Conservation (phyloP, 2,797 vertebrate genomes). For the Neosilurus mollespiculum region DNA sequence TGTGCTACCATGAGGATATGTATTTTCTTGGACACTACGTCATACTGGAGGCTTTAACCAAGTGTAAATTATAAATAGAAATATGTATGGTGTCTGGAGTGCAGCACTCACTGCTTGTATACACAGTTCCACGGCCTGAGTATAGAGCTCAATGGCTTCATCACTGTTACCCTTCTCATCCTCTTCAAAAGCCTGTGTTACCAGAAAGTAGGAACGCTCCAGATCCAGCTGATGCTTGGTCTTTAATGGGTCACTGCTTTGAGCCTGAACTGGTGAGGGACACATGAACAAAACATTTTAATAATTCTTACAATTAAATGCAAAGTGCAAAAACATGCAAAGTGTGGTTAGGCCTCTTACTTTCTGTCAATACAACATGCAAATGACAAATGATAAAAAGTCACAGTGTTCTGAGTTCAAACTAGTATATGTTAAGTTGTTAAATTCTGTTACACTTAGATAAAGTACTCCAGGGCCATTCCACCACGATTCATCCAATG, state of each 20-base stretch:
- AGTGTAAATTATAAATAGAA: background rate
- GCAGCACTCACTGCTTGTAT: constrained; percentile 80
- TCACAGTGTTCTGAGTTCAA: background rate
- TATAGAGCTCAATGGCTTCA: constrained; percentile 93
- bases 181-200: constrained; percentile 96
- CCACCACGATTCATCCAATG: too few relatives aligned
- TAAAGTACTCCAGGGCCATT: background rate
- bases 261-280: constrained; percentile 79
- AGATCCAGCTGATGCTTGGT: constrained; percentile 92
- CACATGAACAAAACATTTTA: constrained; percentile 1
- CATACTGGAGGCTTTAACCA: background rate
- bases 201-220: constrained; percentile 93
- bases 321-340: background rate
- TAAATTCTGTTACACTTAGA: background rate
- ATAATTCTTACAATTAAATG: background rate
- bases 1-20: background rate
- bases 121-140: constrained; percentile 95
- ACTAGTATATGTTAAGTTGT: background rate
- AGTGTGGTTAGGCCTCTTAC: too few relatives aligned
- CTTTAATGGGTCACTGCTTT: constrained; percentile 89
- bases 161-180: constrained; percentile 90
- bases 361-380: background rate
- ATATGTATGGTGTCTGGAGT: background rate
- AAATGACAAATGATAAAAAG: background rate
- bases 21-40: background rate